Evolutionary conservation across 2,888 invertebrate species (phyloP), one percentile per base, ranked within the genome.

Genomic region (Nephrocerus scutellatus): DNA sequence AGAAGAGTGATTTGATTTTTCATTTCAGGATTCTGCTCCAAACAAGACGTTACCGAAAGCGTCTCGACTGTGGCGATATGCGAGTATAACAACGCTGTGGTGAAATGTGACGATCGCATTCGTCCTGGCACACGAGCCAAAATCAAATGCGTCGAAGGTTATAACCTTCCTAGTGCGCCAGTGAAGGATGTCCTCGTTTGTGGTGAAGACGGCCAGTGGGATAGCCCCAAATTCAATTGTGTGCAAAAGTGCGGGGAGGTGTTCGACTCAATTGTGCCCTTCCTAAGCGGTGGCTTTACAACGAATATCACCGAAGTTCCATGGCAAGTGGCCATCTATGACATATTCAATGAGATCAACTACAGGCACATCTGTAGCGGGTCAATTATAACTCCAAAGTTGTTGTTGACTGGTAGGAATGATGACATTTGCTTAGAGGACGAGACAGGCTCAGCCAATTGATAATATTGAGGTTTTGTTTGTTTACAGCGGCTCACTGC

Each of bases 311-410:
- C 51, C 5, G 14, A 37, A n/a, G 51, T 56, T 3, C 58, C 59
- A 15, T 59, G 59, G 59, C 52, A 59, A 38, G 53, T 49, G 5
- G 52, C 50, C 5, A 51, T 60, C 21, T 55, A 52, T 42, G 30
- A 43, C 2, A 36, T 37, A 1, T 15, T 30, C 1, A 30, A 38
- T 10, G 15, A 13, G 3, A 31, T 8, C 4, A 8, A 2, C 9
- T 51, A 40, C 10, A 30, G 19, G 3, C 51, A 51, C 6, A 44
- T 42, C 3, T 60, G 59, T 34, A 54, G 55, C 5, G 58, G 57
- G n/a, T 52, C 58, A 5, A 53, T 59, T 15, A 28, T 57, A 6
- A 52, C 44, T 28, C 51, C 57, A 5, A 51, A 53, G 24, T 30
- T 56, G 6, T 30, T 60, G 0, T 34, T 60, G 20, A 38, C 56